Conservation (phyloP, 2,113 vertebrate species). For the Dipodomys ordii region DNA sequence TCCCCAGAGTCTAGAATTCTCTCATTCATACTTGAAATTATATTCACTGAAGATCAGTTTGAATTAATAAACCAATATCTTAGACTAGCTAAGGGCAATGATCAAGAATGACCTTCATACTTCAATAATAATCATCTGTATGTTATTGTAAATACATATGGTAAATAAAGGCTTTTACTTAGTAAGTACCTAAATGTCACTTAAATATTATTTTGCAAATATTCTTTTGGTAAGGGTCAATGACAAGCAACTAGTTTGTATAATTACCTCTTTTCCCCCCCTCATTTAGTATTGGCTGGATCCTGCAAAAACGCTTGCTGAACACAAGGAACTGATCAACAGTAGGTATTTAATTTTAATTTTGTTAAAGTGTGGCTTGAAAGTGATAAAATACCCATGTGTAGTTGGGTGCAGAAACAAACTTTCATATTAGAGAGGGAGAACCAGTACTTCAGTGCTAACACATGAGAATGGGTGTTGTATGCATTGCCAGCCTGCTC, state of each 20-base stretch:
- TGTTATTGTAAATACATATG: background rate
- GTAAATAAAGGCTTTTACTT: background rate
- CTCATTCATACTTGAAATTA: background rate
- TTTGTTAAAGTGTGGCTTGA: background rate
- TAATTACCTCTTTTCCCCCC: conserved; percentile 71
- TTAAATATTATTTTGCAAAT: conserved; percentile 31
- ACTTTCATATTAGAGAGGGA: background rate
- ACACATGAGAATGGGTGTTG: background rate
- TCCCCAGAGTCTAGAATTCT: background rate
- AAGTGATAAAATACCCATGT: background rate
- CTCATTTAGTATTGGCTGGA: conserved; percentile 94
- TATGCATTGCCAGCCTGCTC: background rate
- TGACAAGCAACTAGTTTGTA: conserved; percentile 58
- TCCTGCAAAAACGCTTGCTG: conserved; percentile 92
- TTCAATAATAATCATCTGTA: background rate
- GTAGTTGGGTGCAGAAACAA: background rate
- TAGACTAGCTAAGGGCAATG: background rate
- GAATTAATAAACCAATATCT: conserved; percentile 4
- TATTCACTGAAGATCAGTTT: conserved; percentile 33
- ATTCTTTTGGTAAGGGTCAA: conserved; percentile 3
- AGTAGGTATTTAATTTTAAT: conserved; percentile 89
- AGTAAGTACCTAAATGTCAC: conserved; percentile 21
- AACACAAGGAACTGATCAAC: conserved; percentile 94
- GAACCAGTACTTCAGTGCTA: background rate
- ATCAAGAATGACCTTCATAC: background rate